Evolutionary conservation across 2,797 vertebrate genomes (phyloP).

Genomic region (Orientallactaga sibirica): DNA sequence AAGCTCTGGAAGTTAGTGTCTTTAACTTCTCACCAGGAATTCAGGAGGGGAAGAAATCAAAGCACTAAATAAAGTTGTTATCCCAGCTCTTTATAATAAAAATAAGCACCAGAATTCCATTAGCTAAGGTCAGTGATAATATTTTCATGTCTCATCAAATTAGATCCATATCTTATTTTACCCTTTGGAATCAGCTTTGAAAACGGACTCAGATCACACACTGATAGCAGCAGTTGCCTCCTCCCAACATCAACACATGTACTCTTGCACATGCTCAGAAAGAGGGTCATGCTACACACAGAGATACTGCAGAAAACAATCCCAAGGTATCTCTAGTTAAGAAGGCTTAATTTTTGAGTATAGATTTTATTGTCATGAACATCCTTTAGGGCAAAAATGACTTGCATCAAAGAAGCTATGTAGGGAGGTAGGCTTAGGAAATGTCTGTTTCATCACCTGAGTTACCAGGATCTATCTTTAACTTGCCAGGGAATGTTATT

Average conservation of each 20-base stretch:
- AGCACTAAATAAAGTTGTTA: slow-evolving; percentile 78
- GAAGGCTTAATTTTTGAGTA: slow-evolving; percentile 86
- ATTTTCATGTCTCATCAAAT: slow-evolving; percentile 86
- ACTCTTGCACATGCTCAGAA: slow-evolving; percentile 26
- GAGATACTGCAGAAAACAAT: slow-evolving; percentile 83
- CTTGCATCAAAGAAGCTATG: slow-evolving; percentile 85
- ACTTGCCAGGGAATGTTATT: slow-evolving; percentile 85
- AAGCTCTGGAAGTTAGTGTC: slow-evolving; percentile 87
- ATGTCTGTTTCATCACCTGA: slow-evolving; percentile 82
- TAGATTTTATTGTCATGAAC: slow-evolving; percentile 88
- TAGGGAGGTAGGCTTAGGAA: slow-evolving; percentile 83
- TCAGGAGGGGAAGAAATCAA: slow-evolving; percentile 54
- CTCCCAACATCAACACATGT: not conserved
- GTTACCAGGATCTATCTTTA: slow-evolving; percentile 84
- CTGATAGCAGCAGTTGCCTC: slow-evolving; percentile 77
- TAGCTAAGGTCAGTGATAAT: slow-evolving; percentile 82
- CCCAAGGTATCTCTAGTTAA: slow-evolving; percentile 83
- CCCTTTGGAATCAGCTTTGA: slow-evolving; percentile 84
- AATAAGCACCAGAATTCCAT: slow-evolving; percentile 80
- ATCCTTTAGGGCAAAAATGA: slow-evolving; percentile 86
- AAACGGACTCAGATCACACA: slow-evolving; percentile 82
- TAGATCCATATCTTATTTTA: slow-evolving; percentile 83
- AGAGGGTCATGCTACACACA: slow-evolving; percentile 83
- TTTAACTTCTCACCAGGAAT: slow-evolving; percentile 85
- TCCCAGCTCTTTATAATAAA: slow-evolving; percentile 81